phyloP scores from a whole-genome alignment of 2,888 invertebrate genomes.

The Philhelius pedissequus region DNA sequence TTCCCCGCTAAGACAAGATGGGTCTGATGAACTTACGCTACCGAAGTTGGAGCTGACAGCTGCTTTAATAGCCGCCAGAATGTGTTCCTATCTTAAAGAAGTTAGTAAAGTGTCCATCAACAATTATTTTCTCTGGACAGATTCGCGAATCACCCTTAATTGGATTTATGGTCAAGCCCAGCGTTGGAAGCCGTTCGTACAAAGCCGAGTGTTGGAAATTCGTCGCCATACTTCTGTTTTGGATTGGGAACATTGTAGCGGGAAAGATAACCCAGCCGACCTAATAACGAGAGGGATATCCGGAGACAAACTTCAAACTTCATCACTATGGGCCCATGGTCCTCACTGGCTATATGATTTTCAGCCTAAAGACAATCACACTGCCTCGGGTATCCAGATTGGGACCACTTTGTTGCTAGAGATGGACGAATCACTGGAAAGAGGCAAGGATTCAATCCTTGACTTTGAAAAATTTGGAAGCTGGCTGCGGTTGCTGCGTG shows the following conservation, averaged over 20 bases:
- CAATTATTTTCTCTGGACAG: neutral
- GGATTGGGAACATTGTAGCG: neutral
- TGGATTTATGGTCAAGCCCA: conserved; percentile 2
- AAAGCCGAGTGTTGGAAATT: neutral
- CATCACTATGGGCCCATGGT: neutral
- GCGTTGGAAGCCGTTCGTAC: neutral
- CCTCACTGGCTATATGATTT: neutral
- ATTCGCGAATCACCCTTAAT: neutral
- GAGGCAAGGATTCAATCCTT: neutral
- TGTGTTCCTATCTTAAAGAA: neutral
- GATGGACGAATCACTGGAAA: neutral
- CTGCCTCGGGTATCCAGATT: neutral
- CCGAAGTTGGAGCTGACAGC: conserved; percentile 6
- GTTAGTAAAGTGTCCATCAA: neutral
- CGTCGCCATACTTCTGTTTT: neutral
- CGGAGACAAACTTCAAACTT: neutral
- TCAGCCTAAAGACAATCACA: neutral
- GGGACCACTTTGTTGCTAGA: neutral
- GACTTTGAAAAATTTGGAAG: neutral
- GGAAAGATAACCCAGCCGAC: neutral
- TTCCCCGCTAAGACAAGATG: neutral
- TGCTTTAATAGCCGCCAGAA: neutral
- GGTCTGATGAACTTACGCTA: neutral
- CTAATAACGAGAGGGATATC: conserved; percentile 4
- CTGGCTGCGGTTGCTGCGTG: conserved; percentile 2